Conservation (phyloP, 2,113 vertebrate genomes). For the Cyanistes caeruleus region DNA sequence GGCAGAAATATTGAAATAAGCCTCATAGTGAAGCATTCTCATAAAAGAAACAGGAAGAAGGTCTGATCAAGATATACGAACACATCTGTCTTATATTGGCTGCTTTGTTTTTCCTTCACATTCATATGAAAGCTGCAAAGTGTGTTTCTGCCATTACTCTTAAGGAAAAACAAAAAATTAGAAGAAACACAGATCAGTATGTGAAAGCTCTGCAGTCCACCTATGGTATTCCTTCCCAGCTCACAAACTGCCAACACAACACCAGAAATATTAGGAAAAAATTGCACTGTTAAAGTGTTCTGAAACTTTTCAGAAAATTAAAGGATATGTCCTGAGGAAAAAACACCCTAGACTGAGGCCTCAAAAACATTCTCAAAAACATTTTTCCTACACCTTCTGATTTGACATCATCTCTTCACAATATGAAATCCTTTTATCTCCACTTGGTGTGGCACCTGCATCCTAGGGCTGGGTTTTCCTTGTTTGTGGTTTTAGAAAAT, state of each 20-base stretch:
- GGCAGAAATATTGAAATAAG: background rate
- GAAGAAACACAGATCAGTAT: background rate
- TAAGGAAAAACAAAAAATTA: background rate
- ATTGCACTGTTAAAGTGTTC: background rate
- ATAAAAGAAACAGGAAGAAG: background rate
- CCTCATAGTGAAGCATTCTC: background rate
- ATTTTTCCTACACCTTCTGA: background rate
- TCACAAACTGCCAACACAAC: background rate
- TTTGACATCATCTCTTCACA: background rate
- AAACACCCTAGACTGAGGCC: background rate
- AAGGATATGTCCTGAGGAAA: background rate
- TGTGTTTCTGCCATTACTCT: accelerated
- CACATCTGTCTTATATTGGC: background rate
- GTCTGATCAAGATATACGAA: background rate
- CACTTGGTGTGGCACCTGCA: background rate
- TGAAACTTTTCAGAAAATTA: background rate
- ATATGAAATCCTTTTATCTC: background rate
- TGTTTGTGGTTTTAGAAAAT: background rate
- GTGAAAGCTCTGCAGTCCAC: background rate
- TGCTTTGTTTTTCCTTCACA: background rate
- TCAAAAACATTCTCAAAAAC: background rate
- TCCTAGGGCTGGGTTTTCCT: background rate
- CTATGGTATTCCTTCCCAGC: background rate
- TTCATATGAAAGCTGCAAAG: background rate
- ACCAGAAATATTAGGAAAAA: background rate